Conservation (phyloP, 2,797 vertebrate species). For the Artibeus jamaicensis region DNA sequence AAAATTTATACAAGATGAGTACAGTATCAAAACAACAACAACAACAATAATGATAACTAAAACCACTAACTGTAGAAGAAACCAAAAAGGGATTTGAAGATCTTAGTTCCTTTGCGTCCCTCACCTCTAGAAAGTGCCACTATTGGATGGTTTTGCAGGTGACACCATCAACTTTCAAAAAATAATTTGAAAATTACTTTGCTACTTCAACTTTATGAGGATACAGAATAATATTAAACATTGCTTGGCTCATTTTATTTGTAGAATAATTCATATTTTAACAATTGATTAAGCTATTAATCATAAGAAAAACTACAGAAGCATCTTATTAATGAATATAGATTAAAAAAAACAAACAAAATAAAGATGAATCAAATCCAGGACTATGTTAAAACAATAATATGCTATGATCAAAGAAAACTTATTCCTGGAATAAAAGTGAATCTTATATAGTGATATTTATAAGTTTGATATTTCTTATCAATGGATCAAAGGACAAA, state of each 20-base stretch:
- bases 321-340: background rate
- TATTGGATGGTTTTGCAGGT: background rate
- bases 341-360: constrained; percentile 12
- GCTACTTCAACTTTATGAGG: background rate
- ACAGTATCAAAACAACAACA: background rate
- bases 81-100: background rate
- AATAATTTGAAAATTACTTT: background rate
- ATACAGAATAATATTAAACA: background rate
- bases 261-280: background rate
- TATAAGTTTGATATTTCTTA: background rate
- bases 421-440: background rate
- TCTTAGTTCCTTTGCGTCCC: background rate
- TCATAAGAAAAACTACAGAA: background rate
- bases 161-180: background rate
- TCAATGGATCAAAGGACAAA: background rate
- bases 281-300: background rate
- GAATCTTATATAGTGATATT: background rate
- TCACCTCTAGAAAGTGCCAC: background rate
- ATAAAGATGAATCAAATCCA: background rate
- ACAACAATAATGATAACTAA: no score
- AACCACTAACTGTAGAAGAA: background rate
- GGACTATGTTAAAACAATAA: background rate
- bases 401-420: background rate
- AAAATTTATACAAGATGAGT: background rate
- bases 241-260: background rate